A percentile compares a stretch with the other conserved stretches of the same genome.
Conservation (phyloP, 2,888 invertebrate genomes). For the Atethmia centrago region DNA sequence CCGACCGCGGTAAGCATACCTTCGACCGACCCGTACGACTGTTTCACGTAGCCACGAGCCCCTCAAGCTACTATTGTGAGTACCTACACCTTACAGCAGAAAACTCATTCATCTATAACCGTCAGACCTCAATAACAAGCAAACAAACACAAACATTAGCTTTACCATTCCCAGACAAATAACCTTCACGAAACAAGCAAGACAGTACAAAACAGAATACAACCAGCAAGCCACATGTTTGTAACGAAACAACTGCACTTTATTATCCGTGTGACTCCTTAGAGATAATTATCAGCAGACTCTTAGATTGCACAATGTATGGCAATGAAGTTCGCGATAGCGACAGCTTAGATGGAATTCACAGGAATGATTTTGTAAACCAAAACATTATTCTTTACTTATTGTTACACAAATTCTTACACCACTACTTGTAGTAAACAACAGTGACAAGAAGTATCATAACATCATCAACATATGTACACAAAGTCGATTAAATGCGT, state of each 20-base stretch:
- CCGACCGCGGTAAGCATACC: no score
- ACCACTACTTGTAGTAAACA: no score
- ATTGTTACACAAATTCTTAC: no score
- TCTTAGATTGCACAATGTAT: constrained; percentile 39
- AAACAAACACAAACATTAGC: constrained; percentile 4
- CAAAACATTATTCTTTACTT: not conserved
- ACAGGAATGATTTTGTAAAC: not conserved
- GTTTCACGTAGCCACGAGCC: no score
- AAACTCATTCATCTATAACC: not conserved
- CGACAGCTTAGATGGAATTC: not conserved
- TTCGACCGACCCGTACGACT: no score
- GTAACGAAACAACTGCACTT: constrained; percentile 60
- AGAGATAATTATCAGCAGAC: constrained; percentile 65
- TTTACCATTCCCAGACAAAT: constrained; percentile 26
- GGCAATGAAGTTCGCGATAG: constrained; percentile 34
- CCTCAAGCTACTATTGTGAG: no score
- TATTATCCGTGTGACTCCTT: constrained; percentile 51
- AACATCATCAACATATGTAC: no score
- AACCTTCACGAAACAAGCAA: constrained; percentile 12
- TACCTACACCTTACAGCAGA: not conserved
- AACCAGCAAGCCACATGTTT: constrained; percentile 25
- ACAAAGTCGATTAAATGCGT: no score
- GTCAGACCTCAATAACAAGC: constrained; percentile 1
- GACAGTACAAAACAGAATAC: constrained; percentile 33
- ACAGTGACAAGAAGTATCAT: no score